Conservation (phyloP, 2,113 vertebrate genomes). For the Coreoperca whiteheadi region DNA sequence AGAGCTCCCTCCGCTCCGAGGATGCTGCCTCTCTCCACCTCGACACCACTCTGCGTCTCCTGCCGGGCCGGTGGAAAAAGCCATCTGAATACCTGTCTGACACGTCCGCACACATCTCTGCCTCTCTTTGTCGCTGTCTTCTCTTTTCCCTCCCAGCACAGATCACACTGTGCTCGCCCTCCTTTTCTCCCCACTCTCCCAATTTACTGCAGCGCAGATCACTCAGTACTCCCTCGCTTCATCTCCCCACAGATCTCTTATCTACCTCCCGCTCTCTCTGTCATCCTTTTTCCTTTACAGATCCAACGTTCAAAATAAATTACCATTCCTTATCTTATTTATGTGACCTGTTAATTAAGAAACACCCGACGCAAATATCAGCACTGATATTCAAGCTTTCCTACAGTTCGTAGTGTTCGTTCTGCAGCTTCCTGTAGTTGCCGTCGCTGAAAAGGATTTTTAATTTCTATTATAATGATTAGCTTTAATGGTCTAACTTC, state of each 20-base stretch:
- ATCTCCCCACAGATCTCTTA: neutral
- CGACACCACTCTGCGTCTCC: neutral
- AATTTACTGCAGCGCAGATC: conserved; percentile 14
- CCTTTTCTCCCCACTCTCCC: conserved; percentile 21
- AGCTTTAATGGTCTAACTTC: too few species aligned
- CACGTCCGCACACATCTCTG: neutral
- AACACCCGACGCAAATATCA: neutral
- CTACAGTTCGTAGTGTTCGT: too few species aligned
- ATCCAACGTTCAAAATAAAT: neutral
- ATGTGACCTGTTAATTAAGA: neutral
- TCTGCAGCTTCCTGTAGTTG: too few species aligned
- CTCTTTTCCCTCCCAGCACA: neutral
- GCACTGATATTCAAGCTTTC: neutral
- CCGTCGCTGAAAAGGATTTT: neutral
- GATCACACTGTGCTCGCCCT: neutral
- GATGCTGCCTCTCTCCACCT: neutral
- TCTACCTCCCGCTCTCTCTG: neutral
- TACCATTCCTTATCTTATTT: neutral
- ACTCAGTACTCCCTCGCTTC: neutral
- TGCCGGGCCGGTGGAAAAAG: neutral
- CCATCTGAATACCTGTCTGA: neutral
- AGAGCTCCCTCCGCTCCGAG: too few species aligned
- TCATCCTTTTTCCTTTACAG: neutral
- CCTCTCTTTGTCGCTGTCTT: neutral
- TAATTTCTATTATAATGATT: neutral